Evolutionary conservation across 1,140 invertebrate species (phyloP).

Genomic region (Episyrphus balteatus): DNA sequence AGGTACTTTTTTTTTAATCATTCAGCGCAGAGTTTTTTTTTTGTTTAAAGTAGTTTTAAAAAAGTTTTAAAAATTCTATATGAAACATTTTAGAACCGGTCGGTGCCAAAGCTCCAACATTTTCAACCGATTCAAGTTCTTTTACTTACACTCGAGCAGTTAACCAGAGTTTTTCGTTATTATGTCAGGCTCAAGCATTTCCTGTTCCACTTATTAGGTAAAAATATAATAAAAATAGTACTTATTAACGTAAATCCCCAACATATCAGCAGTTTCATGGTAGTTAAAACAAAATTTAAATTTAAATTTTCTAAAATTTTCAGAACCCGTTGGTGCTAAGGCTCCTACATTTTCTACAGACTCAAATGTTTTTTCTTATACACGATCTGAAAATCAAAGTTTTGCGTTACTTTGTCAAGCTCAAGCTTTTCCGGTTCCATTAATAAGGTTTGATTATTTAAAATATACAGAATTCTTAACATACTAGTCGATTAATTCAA

Average conservation of each 20-base stretch:
- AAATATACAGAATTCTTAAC: no score
- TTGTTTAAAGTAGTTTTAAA: background rate
- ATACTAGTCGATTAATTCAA: no score
- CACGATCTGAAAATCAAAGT: conserved; percentile 23
- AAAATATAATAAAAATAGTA: background rate
- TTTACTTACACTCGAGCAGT: conserved; percentile 40
- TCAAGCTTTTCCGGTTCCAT: conserved; percentile 39
- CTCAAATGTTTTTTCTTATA: conserved; percentile 46
- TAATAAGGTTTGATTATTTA: conserved; percentile 15
- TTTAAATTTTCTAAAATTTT: conserved; percentile 11
- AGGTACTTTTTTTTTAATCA: conserved; percentile 9
- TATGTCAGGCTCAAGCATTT: conserved; percentile 65
- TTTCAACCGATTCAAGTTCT: conserved; percentile 49
- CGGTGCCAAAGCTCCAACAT: conserved; percentile 56
- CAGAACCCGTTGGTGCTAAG: conserved; percentile 57
- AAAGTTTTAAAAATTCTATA: background rate
- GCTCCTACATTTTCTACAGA: conserved; percentile 53
- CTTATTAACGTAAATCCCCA: no score
- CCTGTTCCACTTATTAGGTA: conserved; percentile 62
- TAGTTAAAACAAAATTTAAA: background rate
- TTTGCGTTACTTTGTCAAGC: conserved; percentile 63
- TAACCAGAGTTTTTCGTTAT: conserved; percentile 44
- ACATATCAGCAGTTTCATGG: background rate
- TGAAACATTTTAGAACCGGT: conserved; percentile 50
- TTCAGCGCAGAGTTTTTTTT: background rate